Conservation (phyloP, 1,140 invertebrate species). For the Platyscapa corneri region DNA sequence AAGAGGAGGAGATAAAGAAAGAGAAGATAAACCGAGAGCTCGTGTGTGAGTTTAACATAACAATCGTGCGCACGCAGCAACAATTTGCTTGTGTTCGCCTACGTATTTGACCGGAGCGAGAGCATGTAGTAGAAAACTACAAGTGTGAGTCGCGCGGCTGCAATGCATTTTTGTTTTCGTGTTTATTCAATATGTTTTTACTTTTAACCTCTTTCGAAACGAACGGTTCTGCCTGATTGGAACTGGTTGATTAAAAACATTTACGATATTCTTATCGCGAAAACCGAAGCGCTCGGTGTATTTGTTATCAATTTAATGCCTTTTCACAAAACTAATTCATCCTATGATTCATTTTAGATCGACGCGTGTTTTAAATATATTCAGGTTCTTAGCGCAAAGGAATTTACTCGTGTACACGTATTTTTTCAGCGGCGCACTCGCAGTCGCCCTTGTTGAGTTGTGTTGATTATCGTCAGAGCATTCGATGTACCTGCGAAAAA, state of each 20-base stretch:
- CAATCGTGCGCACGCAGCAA: not conserved
- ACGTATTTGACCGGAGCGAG: not conserved
- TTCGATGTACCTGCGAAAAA: no score
- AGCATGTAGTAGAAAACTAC: not conserved
- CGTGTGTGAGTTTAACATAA: not conserved
- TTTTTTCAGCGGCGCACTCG: no score
- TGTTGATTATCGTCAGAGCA: no score
- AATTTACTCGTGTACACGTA: not conserved
- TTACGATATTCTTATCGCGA: not conserved
- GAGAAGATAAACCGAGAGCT: not conserved
- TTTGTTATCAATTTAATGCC: conserved; percentile 9
- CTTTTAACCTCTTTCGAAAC: not conserved
- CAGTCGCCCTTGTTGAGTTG: no score
- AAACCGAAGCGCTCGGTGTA: not conserved
- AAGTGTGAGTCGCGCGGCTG: not conserved
- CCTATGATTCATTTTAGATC: conserved; percentile 10
- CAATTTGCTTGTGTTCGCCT: not conserved
- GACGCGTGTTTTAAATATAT: not conserved
- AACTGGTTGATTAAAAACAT: conserved; percentile 39
- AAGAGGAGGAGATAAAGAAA: not conserved
- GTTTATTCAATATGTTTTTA: conserved; percentile 41
- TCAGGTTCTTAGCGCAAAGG: not conserved
- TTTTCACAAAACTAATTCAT: conserved; percentile 17
- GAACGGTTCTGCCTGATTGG: conserved; percentile 33
- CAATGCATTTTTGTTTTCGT: not conserved